Evolutionary conservation across 2,797 vertebrate genomes (phyloP), one percentile per base, ranked within the genome.

Genomic region (Sebastiscus tertius): DNA sequence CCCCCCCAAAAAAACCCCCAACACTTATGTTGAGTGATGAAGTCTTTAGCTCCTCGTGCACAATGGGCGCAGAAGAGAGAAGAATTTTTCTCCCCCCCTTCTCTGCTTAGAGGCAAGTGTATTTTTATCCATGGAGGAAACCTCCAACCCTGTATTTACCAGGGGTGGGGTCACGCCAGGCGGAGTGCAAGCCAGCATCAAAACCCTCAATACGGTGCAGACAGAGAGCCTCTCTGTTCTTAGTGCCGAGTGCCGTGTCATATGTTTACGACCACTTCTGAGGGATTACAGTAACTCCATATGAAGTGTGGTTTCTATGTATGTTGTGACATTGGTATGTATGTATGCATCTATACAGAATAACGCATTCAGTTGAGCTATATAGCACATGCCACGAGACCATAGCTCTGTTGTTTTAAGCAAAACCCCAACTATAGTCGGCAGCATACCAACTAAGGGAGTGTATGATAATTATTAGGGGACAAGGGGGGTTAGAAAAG

Each of bases 71-170:
- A 62, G 69, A 66, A n/a, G 55, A 77, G 72, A 84, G 66, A 85
- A 63, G 70, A 88, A 61, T 81, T 89, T 77, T 55, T 87, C 82
- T 82, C 73, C 62, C 72, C 75, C 76, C 82, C 71, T 83, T 65
- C 80, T 88, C 75, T 80, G 85, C 84, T 84, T 75, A 90, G 83
- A 85, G 83, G 82, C 85, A 77, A 82, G 88, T 91, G 90, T 95
- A 95, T 95, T 95, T 95, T 95, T 95, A 94, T 94, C 91, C 88
- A 34, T 22, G n/a, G 88, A 92, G 90, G 88, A 93, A 94, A 94
- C 92, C 93, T 94, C 92, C 82, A 94, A 93, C 92, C 94, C 94
- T 95, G 92, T 94, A 94, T 94, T 95, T 95, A 95, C 87, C 92
- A 93, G 94, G 94, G 94, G 94, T 94, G 94, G 94, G 93, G 94